Evolutionary conservation across 2,888 invertebrate genomes (phyloP).

Genomic region (Gastrophysa polygoni): DNA sequence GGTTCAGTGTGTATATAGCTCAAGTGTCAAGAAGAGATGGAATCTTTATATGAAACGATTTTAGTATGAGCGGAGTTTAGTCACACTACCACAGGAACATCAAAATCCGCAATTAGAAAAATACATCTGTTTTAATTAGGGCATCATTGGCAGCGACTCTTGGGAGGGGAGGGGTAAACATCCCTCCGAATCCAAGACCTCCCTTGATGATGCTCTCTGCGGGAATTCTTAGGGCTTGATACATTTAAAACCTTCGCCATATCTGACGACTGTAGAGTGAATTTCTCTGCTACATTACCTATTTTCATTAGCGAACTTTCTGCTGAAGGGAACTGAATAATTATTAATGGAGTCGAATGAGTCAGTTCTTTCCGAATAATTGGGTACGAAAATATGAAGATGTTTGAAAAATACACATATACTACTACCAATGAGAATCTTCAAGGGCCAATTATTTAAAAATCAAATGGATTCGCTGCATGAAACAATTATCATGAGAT

Average conservation of each 20-base stretch:
- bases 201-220: conserved; percentile 40
- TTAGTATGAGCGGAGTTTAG: not conserved
- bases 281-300: conserved; percentile 24
- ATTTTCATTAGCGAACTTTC: conserved; percentile 29
- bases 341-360: conserved; percentile 21
- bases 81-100: not conserved
- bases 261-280: conserved; percentile 23
- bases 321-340: conserved; percentile 14
- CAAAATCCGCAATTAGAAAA: conserved; percentile 44
- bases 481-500: too few relatives aligned
- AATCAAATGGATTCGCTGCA: too few relatives aligned
- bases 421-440: too few relatives aligned
- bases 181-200: conserved; percentile 37
- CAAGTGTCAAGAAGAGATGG: too few relatives aligned
- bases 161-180: conserved; percentile 29
- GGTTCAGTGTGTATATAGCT: too few relatives aligned
- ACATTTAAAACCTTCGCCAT: conserved; percentile 45
- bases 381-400: not conserved
- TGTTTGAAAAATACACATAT: too few relatives aligned
- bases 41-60: too few relatives aligned
- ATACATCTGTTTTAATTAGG: conserved; percentile 57
- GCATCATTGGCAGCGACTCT: conserved; percentile 52
- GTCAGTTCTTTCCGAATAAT: not conserved
- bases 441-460: too few relatives aligned
- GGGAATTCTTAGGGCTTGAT: conserved; percentile 43